A percentile compares a stretch with the other conserved stretches of the same genome.
phyloP scores from a whole-genome alignment of 1,140 invertebrate genomes.

The Lepeophtheirus salmonis region DNA sequence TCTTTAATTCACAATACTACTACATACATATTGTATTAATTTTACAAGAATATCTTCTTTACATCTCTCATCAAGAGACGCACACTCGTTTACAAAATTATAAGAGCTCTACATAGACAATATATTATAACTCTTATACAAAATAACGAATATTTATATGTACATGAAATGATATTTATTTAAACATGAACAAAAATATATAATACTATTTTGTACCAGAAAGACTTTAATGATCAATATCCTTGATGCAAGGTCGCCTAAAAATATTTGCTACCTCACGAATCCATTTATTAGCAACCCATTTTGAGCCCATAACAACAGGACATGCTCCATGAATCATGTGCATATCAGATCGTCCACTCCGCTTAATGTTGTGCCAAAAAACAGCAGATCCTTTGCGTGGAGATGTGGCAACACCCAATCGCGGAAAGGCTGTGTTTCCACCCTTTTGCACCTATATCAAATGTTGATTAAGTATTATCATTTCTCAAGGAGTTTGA shows the following conservation, averaged over 20 bases:
- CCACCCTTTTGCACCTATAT: conserved; percentile 19
- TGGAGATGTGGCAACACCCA: conserved; percentile 21
- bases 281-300: conserved; percentile 22
- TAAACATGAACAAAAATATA: too few species aligned
- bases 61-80: too few species aligned
- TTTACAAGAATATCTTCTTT: too few species aligned
- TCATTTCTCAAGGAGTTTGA: too few species aligned
- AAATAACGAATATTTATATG: too few species aligned
- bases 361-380: conserved; percentile 24
- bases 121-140: too few species aligned
- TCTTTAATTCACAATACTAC: too few species aligned
- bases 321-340: conserved; percentile 25
- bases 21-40: too few species aligned
- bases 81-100: too few species aligned
- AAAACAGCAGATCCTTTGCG: conserved; percentile 24
- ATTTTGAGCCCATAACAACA: conserved; percentile 23
- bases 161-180: background rate
- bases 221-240: conserved; percentile 10
- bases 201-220: too few species aligned
- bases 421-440: conserved; percentile 21
- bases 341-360: conserved; percentile 21
- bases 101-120: too few species aligned
- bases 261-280: conserved; percentile 21
- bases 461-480: too few species aligned
- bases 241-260: conserved; percentile 1